A percentile compares a stretch with the other conserved stretches of the same genome.
These are phyloP conservation scores for Synergus umbraculus DNA, from an alignment of 2,888 invertebrate genomes.

Conservation along the genomic window DNA sequence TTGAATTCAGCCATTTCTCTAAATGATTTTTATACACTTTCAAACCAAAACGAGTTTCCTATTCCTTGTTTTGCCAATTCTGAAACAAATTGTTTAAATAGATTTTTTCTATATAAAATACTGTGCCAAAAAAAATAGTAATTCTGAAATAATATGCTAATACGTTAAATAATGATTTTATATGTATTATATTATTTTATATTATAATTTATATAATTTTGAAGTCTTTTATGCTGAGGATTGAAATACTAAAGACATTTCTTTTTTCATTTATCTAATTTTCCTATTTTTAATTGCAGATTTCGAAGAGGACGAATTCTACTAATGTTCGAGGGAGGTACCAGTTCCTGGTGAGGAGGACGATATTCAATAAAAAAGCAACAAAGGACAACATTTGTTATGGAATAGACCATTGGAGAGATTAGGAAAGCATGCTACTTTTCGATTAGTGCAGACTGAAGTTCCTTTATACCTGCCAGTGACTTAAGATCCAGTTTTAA, in stretches of 20 bases:
- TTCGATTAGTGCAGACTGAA: slow-evolving; percentile 84
- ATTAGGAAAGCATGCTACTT: slow-evolving; percentile 83
- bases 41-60: not conserved
- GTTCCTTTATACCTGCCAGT: slow-evolving; percentile 88
- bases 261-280: slow-evolving; percentile 31
- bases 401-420: slow-evolving; percentile 86
- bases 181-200: too few species aligned
- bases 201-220: too few species aligned
- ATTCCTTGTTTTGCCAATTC: not conserved
- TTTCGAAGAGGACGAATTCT: slow-evolving; percentile 89
- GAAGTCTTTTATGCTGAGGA: not conserved
- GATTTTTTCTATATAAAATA: too few species aligned
- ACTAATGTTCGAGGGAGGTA: slow-evolving; percentile 84
- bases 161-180: too few species aligned
- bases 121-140: too few species aligned
- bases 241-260: not conserved
- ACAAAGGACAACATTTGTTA: slow-evolving; percentile 74
- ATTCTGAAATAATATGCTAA: too few species aligned
- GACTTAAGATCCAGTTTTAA: slow-evolving; percentile 95
- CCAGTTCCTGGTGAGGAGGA: slow-evolving; percentile 53
- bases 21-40: not conserved
- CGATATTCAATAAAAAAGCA: slow-evolving; percentile 48
- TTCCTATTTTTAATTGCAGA: slow-evolving; percentile 62
- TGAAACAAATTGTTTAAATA: not conserved
- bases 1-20: not conserved